A percentile compares a stretch with the other conserved stretches of the same genome.
Conservation (phyloP, 2,113 vertebrate species). For the Labrus mixtus region DNA sequence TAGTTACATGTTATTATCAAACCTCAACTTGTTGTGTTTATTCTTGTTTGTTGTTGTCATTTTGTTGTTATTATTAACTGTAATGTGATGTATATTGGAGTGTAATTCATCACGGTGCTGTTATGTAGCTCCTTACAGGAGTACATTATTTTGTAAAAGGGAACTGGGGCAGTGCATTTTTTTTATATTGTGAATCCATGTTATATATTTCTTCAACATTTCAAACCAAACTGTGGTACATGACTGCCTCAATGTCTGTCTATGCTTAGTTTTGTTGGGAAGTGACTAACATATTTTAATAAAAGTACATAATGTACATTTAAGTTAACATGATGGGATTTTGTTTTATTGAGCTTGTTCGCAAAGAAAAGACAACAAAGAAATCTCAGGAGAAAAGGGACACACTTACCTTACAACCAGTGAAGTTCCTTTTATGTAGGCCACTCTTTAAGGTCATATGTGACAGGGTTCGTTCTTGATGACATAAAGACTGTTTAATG, state of each 20-base stretch:
- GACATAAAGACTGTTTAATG: no score
- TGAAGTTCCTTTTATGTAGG: neutral
- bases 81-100: conserved; percentile 67
- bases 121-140: conserved; percentile 61
- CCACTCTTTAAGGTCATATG: neutral
- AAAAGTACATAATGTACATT: conserved; percentile 74
- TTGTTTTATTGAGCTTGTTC: conserved; percentile 43
- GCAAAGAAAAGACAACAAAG: conserved; percentile 1
- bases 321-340: conserved; percentile 46
- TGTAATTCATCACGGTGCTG: conserved; percentile 80
- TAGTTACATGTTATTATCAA: conserved; percentile 49
- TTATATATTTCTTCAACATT: conserved; percentile 63
- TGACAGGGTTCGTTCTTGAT: neutral
- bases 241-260: conserved; percentile 62
- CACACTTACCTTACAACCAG: neutral
- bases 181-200: conserved; percentile 63
- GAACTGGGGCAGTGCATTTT: conserved; percentile 72
- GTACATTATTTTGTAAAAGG: conserved; percentile 67
- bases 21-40: conserved; percentile 67
- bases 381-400: neutral
- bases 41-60: conserved; percentile 54
- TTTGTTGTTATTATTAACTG: conserved; percentile 62
- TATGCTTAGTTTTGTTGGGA: conserved; percentile 64
- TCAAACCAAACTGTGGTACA: conserved; percentile 60
- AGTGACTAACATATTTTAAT: conserved; percentile 75